A percentile compares a stretch with the other conserved stretches of the same genome.
Evolutionary conservation across 2,113 vertebrate species (phyloP).

Genomic region (Erythrolamprus reginae): DNA sequence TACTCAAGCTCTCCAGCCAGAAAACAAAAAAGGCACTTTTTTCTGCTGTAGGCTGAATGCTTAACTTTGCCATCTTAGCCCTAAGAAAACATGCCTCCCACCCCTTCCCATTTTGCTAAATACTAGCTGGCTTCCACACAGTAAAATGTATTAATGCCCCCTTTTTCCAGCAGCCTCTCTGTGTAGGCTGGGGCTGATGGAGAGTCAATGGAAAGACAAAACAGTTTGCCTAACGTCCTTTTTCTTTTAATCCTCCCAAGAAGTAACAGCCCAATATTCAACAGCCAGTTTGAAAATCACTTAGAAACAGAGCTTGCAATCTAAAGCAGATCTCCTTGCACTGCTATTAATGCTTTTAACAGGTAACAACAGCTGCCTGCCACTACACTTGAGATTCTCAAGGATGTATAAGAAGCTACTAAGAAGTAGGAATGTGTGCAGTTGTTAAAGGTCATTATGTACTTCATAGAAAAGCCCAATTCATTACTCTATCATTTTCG

Average conservation of each 20-base stretch:
- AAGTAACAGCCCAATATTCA: constrained; percentile 65
- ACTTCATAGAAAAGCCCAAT: constrained; percentile 23
- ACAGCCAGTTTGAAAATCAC: constrained; percentile 60
- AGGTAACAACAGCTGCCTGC: constrained; percentile 51
- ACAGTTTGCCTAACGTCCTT: constrained; percentile 93
- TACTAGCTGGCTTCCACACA: constrained; percentile 85
- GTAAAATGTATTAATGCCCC: constrained; percentile 89
- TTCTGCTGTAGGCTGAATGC: constrained; percentile 90
- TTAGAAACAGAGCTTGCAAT: constrained; percentile 65
- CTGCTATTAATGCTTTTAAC: constrained; percentile 63
- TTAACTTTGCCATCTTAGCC: constrained; percentile 96
- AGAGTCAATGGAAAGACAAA: constrained; percentile 96
- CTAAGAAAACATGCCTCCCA: constrained; percentile 95
- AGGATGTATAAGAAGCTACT: constrained; percentile 17
- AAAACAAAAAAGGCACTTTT: constrained; percentile 97
- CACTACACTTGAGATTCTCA: constrained; percentile 34
- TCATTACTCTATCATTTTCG: constrained; percentile 20
- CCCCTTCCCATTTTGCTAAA: constrained; percentile 73
- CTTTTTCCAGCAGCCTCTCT: constrained; percentile 72
- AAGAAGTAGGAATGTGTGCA: constrained; percentile 16
- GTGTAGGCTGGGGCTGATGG: constrained; percentile 79
- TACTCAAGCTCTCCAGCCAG: constrained; percentile 82
- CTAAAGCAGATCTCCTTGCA: constrained; percentile 49
- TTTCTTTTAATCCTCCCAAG: background rate
- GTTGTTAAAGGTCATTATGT: constrained; percentile 41